Evolutionary conservation across 2,888 invertebrate genomes (phyloP).

Genomic region (Cabera pusaria): DNA sequence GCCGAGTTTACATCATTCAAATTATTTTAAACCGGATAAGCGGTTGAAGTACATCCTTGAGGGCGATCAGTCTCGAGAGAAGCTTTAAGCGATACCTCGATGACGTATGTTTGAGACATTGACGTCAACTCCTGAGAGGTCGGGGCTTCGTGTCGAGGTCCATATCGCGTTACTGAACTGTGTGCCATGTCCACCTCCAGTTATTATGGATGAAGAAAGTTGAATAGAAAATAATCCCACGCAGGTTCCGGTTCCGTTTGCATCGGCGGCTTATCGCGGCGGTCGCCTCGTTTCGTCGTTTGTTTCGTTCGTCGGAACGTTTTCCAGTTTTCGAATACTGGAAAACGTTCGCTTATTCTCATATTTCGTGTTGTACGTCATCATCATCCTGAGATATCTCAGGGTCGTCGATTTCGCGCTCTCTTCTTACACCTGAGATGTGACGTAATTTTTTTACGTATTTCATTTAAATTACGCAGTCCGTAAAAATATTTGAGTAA

Average conservation of each 20-base stretch:
- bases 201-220: constrained; percentile 16
- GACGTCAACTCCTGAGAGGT: constrained; percentile 38
- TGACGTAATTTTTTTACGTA: constrained; percentile 12
- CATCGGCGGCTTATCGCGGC: too few relatives aligned
- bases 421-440: constrained; percentile 1
- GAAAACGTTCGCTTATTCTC: background rate
- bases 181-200: constrained; percentile 1
- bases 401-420: constrained; percentile 1
- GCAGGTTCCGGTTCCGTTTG: background rate
- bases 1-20: too few relatives aligned
- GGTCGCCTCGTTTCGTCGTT: too few relatives aligned
- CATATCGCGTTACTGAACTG: constrained; percentile 39
- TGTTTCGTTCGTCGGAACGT: too few relatives aligned
- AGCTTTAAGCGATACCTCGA: constrained; percentile 7
- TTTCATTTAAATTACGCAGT: constrained; percentile 10
- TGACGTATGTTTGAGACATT: constrained; percentile 38
- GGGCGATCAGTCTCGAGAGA: constrained; percentile 17
- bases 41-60: constrained; percentile 14
- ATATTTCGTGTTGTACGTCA: background rate
- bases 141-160: constrained; percentile 24
- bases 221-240: constrained; percentile 20
- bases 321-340: background rate
- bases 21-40: constrained; percentile 2
- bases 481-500: too few relatives aligned
- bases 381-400: constrained; percentile 1